phyloP scores from a whole-genome alignment of 1,140 invertebrate genomes.

The Leguminivora glycinivorella region DNA sequence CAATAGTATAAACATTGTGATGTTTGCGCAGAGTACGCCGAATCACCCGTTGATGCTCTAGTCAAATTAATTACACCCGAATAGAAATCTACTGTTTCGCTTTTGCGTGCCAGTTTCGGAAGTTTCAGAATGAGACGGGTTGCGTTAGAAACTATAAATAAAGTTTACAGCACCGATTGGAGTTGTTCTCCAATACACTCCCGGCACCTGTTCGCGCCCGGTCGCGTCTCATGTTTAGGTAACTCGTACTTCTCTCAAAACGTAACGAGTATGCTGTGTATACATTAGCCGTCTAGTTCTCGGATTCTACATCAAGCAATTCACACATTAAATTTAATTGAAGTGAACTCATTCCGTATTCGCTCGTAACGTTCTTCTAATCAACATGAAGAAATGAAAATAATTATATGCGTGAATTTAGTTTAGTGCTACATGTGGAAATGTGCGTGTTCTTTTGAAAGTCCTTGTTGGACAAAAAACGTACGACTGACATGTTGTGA shows the following conservation, averaged over 20 bases:
- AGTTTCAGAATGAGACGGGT: slow-evolving; percentile 20
- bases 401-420: neutral
- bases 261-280: neutral
- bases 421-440: slow-evolving; percentile 18
- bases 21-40: slow-evolving; percentile 1
- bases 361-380: neutral
- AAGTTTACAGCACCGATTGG: slow-evolving; percentile 16
- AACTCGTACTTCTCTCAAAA: neutral
- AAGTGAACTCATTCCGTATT: neutral
- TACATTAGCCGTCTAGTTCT: neutral
- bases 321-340: neutral
- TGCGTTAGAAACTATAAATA: slow-evolving; percentile 21
- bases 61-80: slow-evolving; percentile 9
- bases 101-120: slow-evolving; percentile 4
- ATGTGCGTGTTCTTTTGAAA: slow-evolving; percentile 20
- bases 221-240: neutral
- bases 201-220: slow-evolving; percentile 11
- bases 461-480: slow-evolving; percentile 11
- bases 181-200: slow-evolving; percentile 18
- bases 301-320: neutral
- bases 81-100: slow-evolving; percentile 3
- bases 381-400: neutral
- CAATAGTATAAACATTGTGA: neutral
- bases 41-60: slow-evolving; percentile 2
- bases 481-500: neutral